Evolutionary conservation across 2,797 vertebrate species (phyloP).

Genomic region (Bucorvus abyssinicus): DNA sequence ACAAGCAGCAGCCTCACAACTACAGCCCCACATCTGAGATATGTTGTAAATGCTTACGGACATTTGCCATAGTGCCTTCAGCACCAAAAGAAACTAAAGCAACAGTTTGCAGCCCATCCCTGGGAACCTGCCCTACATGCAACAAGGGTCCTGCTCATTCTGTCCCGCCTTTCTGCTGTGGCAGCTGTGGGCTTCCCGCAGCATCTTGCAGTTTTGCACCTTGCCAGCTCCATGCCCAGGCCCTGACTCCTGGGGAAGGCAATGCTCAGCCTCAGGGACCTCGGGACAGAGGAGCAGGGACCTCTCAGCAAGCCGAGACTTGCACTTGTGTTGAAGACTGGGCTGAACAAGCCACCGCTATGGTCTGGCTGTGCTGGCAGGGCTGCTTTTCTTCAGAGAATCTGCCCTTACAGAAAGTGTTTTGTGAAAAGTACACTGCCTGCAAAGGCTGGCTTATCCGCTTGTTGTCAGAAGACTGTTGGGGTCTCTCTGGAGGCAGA

Average conservation of each 20-base stretch:
- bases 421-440: not conserved
- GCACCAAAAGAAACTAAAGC: not conserved
- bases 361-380: fast-evolving
- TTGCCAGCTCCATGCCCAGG: not conserved
- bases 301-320: not conserved
- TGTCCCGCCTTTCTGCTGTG: not conserved
- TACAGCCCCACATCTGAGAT: not conserved
- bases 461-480: not conserved
- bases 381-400: not conserved
- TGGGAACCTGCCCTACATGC: fast-evolving
- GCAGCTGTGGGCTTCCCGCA: fast-evolving
- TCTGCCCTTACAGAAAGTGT: not conserved
- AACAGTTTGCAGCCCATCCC: not conserved
- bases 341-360: fast-evolving
- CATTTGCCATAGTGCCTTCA: not conserved
- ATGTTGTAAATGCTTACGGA: not conserved
- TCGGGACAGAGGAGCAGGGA: fast-evolving
- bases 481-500: not conserved
- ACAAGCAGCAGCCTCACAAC: not conserved
- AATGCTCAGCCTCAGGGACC: not conserved
- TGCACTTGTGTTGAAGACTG: fast-evolving
- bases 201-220: not conserved
- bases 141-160: not conserved
- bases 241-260: not conserved
- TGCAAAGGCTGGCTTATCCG: not conserved